phyloP scores from a whole-genome alignment of 2,888 invertebrate species.

The Lithodes maja region DNA sequence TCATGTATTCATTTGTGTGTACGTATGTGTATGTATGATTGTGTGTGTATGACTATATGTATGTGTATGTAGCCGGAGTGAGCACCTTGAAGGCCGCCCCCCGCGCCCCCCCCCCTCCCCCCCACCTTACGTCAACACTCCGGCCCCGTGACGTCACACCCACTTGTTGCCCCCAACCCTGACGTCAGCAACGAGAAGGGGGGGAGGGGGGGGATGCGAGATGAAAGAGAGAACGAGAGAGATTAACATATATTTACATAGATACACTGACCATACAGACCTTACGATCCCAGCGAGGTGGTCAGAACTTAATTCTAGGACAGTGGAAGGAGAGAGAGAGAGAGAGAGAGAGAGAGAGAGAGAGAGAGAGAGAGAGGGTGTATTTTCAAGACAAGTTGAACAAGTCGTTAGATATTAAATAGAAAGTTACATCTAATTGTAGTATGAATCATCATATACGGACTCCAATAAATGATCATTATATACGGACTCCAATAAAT shows the following conservation, averaged over 20 bases:
- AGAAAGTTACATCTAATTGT: no score
- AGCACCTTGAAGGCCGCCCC: not conserved
- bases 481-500: no score
- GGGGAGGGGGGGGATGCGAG: not conserved
- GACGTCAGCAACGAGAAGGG: constrained; percentile 54
- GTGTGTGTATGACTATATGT: constrained; percentile 25
- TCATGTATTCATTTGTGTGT: not conserved
- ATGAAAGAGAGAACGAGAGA: no score
- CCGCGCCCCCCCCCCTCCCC: no score
- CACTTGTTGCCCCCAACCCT: constrained; percentile 60
- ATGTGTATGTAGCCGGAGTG: constrained; percentile 22
- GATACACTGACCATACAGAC: no score
- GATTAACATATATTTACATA: no score
- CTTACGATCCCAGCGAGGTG: no score
- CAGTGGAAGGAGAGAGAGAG: not conserved
- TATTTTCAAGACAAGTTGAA: not conserved
- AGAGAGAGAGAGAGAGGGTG: not conserved
- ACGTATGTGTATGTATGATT: constrained; percentile 15
- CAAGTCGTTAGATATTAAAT: no score
- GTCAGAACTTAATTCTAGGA: not conserved
- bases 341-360: constrained; percentile 16
- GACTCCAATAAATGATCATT: no score
- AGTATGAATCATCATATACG: no score
- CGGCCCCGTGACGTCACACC: constrained; percentile 54
- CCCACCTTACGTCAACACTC: constrained; percentile 42